A percentile compares a stretch with the other conserved stretches of the same genome.
Conservation (phyloP, 2,888 invertebrate species). For the Euplagia quadripunctaria region DNA sequence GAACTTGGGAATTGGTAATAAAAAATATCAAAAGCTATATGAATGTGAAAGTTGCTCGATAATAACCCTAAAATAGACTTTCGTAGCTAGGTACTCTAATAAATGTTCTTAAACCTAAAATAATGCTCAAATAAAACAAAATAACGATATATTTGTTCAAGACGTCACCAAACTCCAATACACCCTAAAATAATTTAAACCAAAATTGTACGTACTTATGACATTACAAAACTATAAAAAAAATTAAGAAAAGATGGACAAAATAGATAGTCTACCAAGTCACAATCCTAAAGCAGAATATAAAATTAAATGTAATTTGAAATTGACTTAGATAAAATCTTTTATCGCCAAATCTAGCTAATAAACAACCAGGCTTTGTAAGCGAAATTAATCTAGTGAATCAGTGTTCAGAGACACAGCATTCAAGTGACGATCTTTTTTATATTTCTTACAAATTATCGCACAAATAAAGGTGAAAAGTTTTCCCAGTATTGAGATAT, state of each 20-base stretch:
- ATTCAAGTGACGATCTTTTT: background rate
- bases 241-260: background rate
- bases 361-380: no score
- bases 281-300: no score
- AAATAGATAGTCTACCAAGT: background rate
- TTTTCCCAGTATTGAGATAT: background rate
- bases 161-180: background rate
- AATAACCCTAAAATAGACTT: no score
- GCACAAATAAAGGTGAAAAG: background rate
- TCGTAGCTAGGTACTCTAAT: background rate
- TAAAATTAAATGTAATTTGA: no score
- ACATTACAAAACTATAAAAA: background rate
- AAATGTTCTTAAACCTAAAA: background rate
- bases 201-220: background rate
- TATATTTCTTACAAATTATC: background rate
- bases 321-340: no score
- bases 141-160: background rate
- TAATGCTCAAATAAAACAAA: no score
- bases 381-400: no score
- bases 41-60: no score
- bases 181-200: background rate
- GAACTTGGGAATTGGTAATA: no score
- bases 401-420: background rate
- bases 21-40: no score
- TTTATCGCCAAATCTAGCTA: no score